Conservation (phyloP, 2,113 vertebrate species). For the Uria lomvia region DNA sequence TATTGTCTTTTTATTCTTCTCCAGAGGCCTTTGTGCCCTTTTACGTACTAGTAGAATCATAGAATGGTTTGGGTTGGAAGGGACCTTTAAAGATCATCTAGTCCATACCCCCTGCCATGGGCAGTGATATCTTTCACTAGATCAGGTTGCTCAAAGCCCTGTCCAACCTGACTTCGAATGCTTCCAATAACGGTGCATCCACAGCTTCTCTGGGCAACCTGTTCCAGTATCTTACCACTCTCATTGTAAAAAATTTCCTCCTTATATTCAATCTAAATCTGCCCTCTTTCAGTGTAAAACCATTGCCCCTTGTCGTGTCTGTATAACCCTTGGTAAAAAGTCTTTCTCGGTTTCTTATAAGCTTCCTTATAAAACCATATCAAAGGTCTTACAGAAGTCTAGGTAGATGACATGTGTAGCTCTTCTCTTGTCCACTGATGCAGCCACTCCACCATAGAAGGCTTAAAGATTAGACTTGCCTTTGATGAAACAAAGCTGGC, state of each 20-base stretch:
- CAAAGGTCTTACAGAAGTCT: neutral
- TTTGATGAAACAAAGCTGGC: neutral
- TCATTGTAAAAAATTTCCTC: neutral
- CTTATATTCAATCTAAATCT: neutral
- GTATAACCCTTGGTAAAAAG: neutral
- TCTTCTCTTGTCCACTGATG: neutral
- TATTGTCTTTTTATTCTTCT: neutral
- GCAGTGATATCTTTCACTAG: neutral
- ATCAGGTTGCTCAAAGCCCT: neutral
- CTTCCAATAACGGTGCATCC: neutral
- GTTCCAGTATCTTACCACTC: neutral
- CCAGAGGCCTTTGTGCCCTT: neutral
- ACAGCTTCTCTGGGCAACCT: neutral
- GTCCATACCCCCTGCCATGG: fast-evolving
- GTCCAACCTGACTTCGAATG: neutral
- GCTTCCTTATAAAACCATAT: neutral
- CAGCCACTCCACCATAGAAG: neutral
- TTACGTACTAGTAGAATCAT: neutral
- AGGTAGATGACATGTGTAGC: neutral
- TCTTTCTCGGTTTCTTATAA: neutral
- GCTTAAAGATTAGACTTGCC: neutral
- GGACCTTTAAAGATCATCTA: neutral
- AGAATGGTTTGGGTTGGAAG: neutral
- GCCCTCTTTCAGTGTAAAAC: neutral
- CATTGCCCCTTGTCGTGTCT: neutral